Base-by-base conservation (phyloP, 2,888 invertebrate genomes). In the Mesorhabditis belari region DNA sequence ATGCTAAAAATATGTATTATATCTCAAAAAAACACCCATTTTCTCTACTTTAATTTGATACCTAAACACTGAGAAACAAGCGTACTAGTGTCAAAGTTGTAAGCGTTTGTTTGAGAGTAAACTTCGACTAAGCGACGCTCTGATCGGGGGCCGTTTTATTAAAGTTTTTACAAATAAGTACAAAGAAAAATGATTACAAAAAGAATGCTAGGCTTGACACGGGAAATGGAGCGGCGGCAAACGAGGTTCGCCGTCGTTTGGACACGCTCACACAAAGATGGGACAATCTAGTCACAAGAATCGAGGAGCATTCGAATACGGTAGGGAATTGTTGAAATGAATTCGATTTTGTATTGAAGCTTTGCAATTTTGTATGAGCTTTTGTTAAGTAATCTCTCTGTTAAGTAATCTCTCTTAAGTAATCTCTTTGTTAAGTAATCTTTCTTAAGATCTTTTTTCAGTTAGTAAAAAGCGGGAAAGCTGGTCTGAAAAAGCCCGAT, bases 281-380 rank as follows among this genome's bases (percentile, higher is more conserved):
- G 85, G 84, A 85, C 66, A 77, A 77, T 62, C 79, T 85, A 12
- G 84, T 85, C 3, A 82, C 83, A 59, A 79, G 82, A 62, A 84
- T 85, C 81, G 85, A 85, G 66, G 77, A 81, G 58, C 75, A 77
- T 50, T 74, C 77, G 4, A 70, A 74, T 54, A 75, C 69, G 67
- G 75, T 79, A 21, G 29, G 61, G 19, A 21, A 19, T 17, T 19
- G 50, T 21, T 44, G 50, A 19, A 58, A n/a, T n/a, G n/a, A n/a
- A n/a, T n/a, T n/a, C n/a, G n/a, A n/a, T n/a, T n/a, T n/a, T n/a
- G n/a, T n/a, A n/a, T n/a, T n/a, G n/a, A n/a, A n/a, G n/a, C n/a
- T n/a, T n/a, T n/a, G n/a, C n/a, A n/a, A n/a, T n/a, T n/a, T n/a
- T n/a, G n/a, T n/a, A n/a, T n/a, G n/a, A n/a, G n/a, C n/a, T n/a